phyloP scores from a whole-genome alignment of 2,797 vertebrate genomes.

The Psittacula echo region DNA sequence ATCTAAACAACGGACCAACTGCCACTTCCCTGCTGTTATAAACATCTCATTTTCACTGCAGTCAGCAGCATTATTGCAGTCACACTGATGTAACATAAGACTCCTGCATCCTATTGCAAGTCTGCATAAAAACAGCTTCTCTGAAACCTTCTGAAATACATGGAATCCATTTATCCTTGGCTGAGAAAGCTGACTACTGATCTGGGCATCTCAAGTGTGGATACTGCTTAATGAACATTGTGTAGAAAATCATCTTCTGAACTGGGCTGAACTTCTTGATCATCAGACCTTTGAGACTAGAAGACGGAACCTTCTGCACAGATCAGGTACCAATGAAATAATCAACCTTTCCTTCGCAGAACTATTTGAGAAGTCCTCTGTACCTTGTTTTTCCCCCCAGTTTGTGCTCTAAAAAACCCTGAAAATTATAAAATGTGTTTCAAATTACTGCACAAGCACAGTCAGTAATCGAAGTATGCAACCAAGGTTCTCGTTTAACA shows the following conservation, averaged over 20 bases:
- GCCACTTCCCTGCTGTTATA: neutral
- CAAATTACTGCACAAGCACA: neutral
- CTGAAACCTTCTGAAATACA: neutral
- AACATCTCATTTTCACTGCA: neutral
- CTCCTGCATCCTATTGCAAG: neutral
- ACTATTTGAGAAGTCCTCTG: neutral
- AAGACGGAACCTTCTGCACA: neutral
- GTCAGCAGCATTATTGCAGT: neutral
- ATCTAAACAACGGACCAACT: neutral
- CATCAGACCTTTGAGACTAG: neutral
- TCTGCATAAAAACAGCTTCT: neutral
- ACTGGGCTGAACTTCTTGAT: neutral
- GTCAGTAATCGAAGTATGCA: neutral
- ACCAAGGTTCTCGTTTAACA: neutral
- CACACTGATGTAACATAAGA: neutral
- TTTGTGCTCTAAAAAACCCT: neutral
- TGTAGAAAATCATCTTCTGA: neutral
- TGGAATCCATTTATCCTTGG: neutral
- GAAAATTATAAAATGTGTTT: neutral
- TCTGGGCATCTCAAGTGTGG: neutral
- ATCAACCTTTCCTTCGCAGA: neutral
- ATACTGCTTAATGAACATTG: neutral
- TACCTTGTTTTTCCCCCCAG: too few relatives aligned
- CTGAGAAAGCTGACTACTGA: neutral
- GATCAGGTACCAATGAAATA: neutral